Base-by-base conservation (phyloP, 2,797 vertebrate species). In the Zalophus californianus region DNA sequence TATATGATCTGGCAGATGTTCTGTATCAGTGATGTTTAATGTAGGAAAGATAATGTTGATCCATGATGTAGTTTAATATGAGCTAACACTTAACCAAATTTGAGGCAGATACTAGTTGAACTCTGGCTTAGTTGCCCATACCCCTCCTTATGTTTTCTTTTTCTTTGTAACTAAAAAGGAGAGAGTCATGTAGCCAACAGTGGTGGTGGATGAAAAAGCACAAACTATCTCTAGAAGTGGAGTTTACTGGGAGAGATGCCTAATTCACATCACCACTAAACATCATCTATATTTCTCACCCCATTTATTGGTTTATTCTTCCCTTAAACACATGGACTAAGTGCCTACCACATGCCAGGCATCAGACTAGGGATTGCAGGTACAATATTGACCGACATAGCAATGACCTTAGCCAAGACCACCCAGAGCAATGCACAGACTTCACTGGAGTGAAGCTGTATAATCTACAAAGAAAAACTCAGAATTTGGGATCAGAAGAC, bases 91-190 rank as follows among this genome's bases (percentile, higher is more conserved):
- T 95, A 83, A 86, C 25, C 11, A 52, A 92, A 54, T 73, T 29
- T 91, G 35, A 96, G 27, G 27, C 16, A 91, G 48, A 3, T 92
- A 86, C 35, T 73, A 58, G 23, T 7, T 86, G 25, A 97, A 94
- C 7, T 83, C 56, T 93, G 21, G 2, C 27, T 70, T 86, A 35
- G 54, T 91, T 88, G 60, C 23, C 44, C 38, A 78, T 44, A 64
- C 11, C 10, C 7, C 2, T 62, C 27, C 15, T 90, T 72, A 11
- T 56, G 29, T 38, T 92, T 75, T 90, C 52, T 70, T 77, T 62
- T 60, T 90, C 72, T 56, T 29, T 89, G 12, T 60, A 75, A 80
- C 15, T 62, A 41, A 86, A 89, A 94, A 87, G 32, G 21, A 92
- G 2, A 91, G 41, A 13, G 23, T 85, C 58, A 86, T 29, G 58